Base-by-base conservation (phyloP, 2,113 vertebrate genomes). In the Capra hircus region DNA sequence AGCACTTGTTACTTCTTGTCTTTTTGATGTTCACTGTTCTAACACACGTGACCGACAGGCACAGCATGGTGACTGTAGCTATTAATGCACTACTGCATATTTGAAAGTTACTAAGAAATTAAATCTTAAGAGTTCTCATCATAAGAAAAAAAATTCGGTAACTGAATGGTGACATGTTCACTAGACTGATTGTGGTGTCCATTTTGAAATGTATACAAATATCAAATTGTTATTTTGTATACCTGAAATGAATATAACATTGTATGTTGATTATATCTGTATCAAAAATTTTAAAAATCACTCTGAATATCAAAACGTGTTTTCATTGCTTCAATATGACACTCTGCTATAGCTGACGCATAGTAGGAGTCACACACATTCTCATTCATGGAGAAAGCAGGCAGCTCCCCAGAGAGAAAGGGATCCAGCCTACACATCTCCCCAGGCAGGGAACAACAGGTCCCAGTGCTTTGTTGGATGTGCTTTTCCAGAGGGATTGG, bases 11-110 rank as follows among this genome's bases (percentile, higher is more conserved):
- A 40, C 80, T 82, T 82, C 80, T 27, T 57, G 28, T 48, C 52
- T 90, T 45, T 57, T 59, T 78, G 13, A 15, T 45, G 30, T 23
- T 45, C 6, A 21, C 21, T 27, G 11, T 90, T n/a, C 53, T 59
- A 90, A 80, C 14, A 59, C 25, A 30, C 45, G 28, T 45, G 27
- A 59, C 53, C 5, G 3, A 59, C n/a, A 80, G 33, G 53, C 33
- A n/a, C 3, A 59, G 71, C 19, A 25, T 59, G 30, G 30, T 80
- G 40, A 59, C 40, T n/a, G 3, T 53, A n/a, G 80, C 3, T 53
- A 23, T n/a, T n/a, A n/a, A 23, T 0, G 3, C 0, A n/a, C 6
- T n/a, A 53, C 11, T 53, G 30, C 30, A 82, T n/a, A 82, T 53
- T 23, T 82, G 48, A 82, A 53, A n/a, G 50, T 53, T 82, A 52